Base-by-base conservation (phyloP, 2,888 invertebrate species). In the Entomobrya multifasciata region DNA sequence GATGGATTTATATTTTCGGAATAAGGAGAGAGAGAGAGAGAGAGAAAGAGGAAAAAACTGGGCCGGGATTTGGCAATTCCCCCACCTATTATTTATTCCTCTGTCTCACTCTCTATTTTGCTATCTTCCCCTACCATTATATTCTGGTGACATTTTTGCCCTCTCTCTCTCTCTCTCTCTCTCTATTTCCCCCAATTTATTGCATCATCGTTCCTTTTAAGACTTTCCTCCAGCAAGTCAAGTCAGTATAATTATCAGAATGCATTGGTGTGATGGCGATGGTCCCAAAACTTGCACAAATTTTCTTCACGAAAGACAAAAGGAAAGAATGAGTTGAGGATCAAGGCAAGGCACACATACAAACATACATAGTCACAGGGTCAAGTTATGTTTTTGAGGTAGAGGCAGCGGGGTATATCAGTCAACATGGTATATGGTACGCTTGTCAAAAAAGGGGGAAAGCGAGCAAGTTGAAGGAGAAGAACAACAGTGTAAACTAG, bases 1-100 rank as follows among this genome's bases (percentile, higher is more conserved):
- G n/a, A n/a, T n/a, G n/a, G n/a, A n/a, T n/a, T n/a, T n/a, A n/a
- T n/a, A n/a, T n/a, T n/a, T n/a, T n/a, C n/a, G n/a, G n/a, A n/a
- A n/a, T n/a, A n/a, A n/a, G n/a, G n/a, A n/a, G n/a, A n/a, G n/a
- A n/a, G n/a, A n/a, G n/a, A n/a, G n/a, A n/a, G n/a, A 49, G 67
- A 67, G 41, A 41, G 55, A 8, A 62, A 62, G 62, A 62, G 47
- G 25, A 15, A 13, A 72, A 74, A 82, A 74, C 74, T 82, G 83
- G 36, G 76, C 76, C 83, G 83, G 83, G 83, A 83, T 49, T 83
- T 77, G 76, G 65, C 25, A 72, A 87, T 83, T 79, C 87, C 87
- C 87, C 72, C 65, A 72, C 78, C 87, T 83, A 87, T 87, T 87
- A 87, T 80, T 83, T 83, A 87, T 87, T 79, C 87, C 74, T 87